These are phyloP conservation scores for Cuniculus paca DNA, from an alignment of 2,797 vertebrate genomes.

Conservation along the genomic window DNA sequence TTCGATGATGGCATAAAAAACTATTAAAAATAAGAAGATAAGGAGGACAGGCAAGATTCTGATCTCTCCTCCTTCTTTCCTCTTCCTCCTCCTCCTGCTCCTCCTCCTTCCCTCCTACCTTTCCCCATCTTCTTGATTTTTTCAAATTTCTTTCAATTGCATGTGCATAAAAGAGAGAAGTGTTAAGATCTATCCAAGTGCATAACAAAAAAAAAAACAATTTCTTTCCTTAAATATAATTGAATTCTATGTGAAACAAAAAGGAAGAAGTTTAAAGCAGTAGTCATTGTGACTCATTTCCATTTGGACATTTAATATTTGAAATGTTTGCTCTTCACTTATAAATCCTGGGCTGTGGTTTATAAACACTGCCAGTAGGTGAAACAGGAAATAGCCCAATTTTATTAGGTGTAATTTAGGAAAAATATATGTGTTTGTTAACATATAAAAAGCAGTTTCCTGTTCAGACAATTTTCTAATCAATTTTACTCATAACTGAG, in stretches of 20 bases:
- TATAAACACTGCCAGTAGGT: not conserved
- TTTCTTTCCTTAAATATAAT: not conserved
- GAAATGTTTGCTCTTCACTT: conserved; percentile 14
- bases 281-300: conserved; percentile 22
- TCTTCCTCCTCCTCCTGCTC: no score
- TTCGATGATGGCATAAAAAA: not conserved
- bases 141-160: not conserved
- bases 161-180: not conserved
- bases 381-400: not conserved
- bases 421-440: not conserved
- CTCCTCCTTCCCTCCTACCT: not conserved
- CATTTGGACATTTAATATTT: not conserved
- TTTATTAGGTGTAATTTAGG: not conserved
- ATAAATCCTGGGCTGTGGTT: not conserved
- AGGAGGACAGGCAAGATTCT: not conserved
- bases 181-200: not conserved
- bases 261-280: not conserved
- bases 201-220: not conserved
- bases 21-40: not conserved
- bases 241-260: not conserved
- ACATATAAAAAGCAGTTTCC: no score
- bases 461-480: no score
- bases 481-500: no score
- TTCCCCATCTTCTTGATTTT: not conserved
- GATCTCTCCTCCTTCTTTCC: not conserved